A percentile compares a stretch with the other conserved stretches of the same genome.
Evolutionary conservation across 2,888 invertebrate species (phyloP).

Genomic region (Eristalinus aeneus): DNA sequence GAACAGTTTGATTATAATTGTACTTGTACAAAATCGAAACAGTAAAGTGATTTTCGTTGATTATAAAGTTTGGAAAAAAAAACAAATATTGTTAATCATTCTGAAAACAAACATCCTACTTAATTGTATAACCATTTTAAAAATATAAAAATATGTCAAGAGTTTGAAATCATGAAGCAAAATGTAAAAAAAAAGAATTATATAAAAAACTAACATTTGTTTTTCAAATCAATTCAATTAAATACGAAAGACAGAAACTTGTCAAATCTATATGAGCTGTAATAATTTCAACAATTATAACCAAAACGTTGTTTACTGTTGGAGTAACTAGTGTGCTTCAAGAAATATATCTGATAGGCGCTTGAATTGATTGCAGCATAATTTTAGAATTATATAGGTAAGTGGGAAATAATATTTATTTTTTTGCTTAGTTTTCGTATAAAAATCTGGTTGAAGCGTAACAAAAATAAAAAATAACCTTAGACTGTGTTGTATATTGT

Average conservation of each 20-base stretch:
- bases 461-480: neutral
- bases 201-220: too few species aligned
- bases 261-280: neutral
- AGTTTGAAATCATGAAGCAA: too few species aligned
- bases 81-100: neutral
- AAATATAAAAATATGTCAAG: neutral
- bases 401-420: neutral
- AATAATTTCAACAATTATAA: conserved; percentile 5
- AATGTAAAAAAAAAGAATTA: too few species aligned
- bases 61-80: too few species aligned
- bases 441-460: too few species aligned
- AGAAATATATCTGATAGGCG: conserved; percentile 5
- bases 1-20: too few species aligned
- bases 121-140: neutral
- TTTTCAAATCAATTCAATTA: neutral
- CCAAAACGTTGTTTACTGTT: conserved; percentile 19
- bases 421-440: too few species aligned
- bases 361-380: conserved; percentile 24
- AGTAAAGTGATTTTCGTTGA: too few species aligned
- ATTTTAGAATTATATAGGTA: conserved; percentile 23
- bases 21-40: too few species aligned
- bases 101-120: neutral
- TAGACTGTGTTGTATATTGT: neutral
- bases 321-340: neutral
- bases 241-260: neutral